Conservation (phyloP, 2,113 vertebrate genomes). For the Pipra filicauda region DNA sequence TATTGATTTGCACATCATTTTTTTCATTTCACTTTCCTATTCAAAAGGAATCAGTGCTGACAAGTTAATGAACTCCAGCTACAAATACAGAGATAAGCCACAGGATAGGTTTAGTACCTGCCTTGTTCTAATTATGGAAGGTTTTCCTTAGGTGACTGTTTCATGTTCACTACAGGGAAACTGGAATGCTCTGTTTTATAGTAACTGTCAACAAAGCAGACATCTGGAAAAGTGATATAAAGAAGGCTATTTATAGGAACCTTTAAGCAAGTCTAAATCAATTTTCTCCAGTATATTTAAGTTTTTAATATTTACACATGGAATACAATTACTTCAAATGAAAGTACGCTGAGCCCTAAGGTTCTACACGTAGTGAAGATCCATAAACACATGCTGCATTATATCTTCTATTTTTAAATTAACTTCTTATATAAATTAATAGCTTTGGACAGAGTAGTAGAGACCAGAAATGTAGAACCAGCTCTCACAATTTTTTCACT, state of each 20-base stretch:
- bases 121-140: slow-evolving; percentile 60
- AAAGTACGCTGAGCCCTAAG: not conserved
- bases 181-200: not conserved
- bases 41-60: slow-evolving; percentile 59
- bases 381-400: not conserved
- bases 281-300: not conserved
- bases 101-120: slow-evolving; percentile 33
- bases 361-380: not conserved
- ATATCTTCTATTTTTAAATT: not conserved
- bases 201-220: not conserved
- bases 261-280: not conserved
- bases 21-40: slow-evolving; percentile 50
- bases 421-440: not conserved
- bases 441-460: not conserved
- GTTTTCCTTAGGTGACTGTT: slow-evolving; percentile 15
- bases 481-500: not conserved
- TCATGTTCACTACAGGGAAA: slow-evolving; percentile 18
- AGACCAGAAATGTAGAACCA: not conserved
- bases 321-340: not conserved
- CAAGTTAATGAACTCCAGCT: slow-evolving; percentile 74
- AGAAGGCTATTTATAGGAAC: not conserved
- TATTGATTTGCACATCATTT: slow-evolving; percentile 51
- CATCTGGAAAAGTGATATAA: not conserved
- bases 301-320: not conserved
- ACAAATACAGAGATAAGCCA: slow-evolving; percentile 58